phyloP scores from a whole-genome alignment of 2,888 invertebrate species.

The Alsophila aescularia region DNA sequence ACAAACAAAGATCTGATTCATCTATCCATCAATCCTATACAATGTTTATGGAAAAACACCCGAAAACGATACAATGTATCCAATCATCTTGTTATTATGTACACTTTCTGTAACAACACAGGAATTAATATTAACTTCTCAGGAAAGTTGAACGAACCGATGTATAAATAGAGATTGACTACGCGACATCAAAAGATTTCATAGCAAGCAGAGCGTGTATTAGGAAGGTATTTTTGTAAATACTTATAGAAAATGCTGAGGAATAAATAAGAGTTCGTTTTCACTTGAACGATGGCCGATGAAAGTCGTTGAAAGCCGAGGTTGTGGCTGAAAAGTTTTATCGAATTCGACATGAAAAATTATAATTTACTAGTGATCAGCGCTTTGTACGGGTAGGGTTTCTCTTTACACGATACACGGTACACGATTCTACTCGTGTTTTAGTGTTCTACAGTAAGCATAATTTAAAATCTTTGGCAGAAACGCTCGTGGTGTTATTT shows the following conservation, averaged over 20 bases:
- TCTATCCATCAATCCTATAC: too few relatives aligned
- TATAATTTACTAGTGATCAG: too few relatives aligned
- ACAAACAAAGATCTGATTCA: too few relatives aligned
- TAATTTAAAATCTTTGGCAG: too few relatives aligned
- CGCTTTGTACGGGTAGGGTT: too few relatives aligned
- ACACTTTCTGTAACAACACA: conserved; percentile 1
- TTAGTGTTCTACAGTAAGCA: too few relatives aligned
- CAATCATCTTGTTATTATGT: not conserved
- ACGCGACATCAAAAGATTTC: conserved; percentile 28
- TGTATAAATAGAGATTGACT: conserved; percentile 25
- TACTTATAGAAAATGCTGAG: conserved; percentile 24
- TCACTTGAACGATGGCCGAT: not conserved
- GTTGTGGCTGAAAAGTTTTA: too few relatives aligned
- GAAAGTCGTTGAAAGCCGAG: too few relatives aligned
- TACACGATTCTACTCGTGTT: too few relatives aligned
- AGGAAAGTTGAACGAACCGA: conserved; percentile 27
- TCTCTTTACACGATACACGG: too few relatives aligned
- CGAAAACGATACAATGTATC: conserved; percentile 2
- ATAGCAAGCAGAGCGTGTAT: conserved; percentile 24
- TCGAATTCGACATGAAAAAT: too few relatives aligned
- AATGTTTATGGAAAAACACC: not conserved
- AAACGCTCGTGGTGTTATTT: too few relatives aligned
- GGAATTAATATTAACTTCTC: conserved; percentile 15
- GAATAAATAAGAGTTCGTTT: conserved; percentile 7
- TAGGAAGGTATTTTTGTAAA: conserved; percentile 26